Conservation (phyloP, 2,888 invertebrate species). For the Brenthis hecate region DNA sequence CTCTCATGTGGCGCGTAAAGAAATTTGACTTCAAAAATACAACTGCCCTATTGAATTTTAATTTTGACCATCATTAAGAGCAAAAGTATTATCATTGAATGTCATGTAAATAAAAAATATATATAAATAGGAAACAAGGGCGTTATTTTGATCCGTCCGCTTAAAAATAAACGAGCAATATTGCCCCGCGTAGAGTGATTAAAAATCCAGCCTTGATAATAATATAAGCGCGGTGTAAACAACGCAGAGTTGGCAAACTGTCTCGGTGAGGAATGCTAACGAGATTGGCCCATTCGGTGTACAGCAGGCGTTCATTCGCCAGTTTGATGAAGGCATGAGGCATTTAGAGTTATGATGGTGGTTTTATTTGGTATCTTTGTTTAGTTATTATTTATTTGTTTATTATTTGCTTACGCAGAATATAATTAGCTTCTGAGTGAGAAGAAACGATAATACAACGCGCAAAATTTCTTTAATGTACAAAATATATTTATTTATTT, state of each 20-base stretch:
- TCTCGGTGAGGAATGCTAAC: slow-evolving; percentile 60
- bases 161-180: slow-evolving; percentile 28
- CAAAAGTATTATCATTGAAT: slow-evolving; percentile 10
- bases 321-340: slow-evolving; percentile 51
- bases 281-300: slow-evolving; percentile 55
- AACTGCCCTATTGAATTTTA: too few relatives aligned
- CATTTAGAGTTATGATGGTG: slow-evolving; percentile 46
- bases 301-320: slow-evolving; percentile 53
- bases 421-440: too few relatives aligned
- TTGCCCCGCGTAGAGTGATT: slow-evolving; percentile 34
- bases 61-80: slow-evolving; percentile 15
- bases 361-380: slow-evolving; percentile 13
- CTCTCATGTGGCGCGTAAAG: too few relatives aligned
- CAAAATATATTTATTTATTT: too few relatives aligned
- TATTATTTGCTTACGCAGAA: too few relatives aligned
- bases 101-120: too few relatives aligned
- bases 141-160: slow-evolving; percentile 3
- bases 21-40: too few relatives aligned
- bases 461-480: too few relatives aligned
- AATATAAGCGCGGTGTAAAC: slow-evolving; percentile 44
- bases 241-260: slow-evolving; percentile 52
- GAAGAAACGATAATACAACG: too few relatives aligned
- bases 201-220: slow-evolving; percentile 49
- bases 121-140: slow-evolving; percentile 11
- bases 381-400: background rate